A percentile compares a stretch with the other conserved stretches of the same genome.
Conservation (phyloP, 2,888 invertebrate genomes). For the Tanytarsus gracilentus region DNA sequence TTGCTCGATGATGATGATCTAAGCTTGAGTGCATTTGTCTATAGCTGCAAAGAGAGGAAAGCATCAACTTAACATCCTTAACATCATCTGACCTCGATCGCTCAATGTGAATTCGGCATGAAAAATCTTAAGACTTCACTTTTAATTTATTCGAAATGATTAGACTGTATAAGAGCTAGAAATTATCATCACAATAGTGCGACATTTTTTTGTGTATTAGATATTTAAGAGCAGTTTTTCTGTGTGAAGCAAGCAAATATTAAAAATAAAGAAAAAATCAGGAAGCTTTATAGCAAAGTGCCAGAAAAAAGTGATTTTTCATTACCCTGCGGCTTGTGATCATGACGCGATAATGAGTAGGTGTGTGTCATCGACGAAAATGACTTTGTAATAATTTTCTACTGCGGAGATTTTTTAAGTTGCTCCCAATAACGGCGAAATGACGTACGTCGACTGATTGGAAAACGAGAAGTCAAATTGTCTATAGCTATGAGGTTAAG, state of each 20-base stretch:
- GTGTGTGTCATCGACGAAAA: no score
- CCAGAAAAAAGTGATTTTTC: no score
- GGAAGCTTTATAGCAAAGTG: no score
- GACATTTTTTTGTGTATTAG: not conserved
- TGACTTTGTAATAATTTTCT: slow-evolving; percentile 3
- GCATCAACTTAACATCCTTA: not conserved
- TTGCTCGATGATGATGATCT: slow-evolving; percentile 12
- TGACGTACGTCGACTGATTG: slow-evolving; percentile 14
- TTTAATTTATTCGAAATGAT: slow-evolving; percentile 1
- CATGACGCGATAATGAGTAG: no score
- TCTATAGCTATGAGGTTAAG: slow-evolving; percentile 17
- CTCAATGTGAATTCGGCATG: not conserved
- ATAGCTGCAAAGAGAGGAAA: slow-evolving; percentile 15
- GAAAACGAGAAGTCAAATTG: not conserved
- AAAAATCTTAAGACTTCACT: slow-evolving; percentile 11
- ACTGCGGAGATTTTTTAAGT: slow-evolving; percentile 16
- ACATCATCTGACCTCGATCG: not conserved
- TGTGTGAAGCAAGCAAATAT: no score
- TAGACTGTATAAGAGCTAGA: not conserved
- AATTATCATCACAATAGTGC: not conserved
- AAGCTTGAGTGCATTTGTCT: slow-evolving; percentile 11
- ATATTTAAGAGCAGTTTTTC: no score
- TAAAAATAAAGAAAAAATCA: no score
- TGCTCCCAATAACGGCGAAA: not conserved
- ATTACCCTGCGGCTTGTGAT: no score